These are phyloP conservation scores for Dasysyrphus tricinctus DNA, from an alignment of 2,888 invertebrate species.

Conservation along the genomic window DNA sequence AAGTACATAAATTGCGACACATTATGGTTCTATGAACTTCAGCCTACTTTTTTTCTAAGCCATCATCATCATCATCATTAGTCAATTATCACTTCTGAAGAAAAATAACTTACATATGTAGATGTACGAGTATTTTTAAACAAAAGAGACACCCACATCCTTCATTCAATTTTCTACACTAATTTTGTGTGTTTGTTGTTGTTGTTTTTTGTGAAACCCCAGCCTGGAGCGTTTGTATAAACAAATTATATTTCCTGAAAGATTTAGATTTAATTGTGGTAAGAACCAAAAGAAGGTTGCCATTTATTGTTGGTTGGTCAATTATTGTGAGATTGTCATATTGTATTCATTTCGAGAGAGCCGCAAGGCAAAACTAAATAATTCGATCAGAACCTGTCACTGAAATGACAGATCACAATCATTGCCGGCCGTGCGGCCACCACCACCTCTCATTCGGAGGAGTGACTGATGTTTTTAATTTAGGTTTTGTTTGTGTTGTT, in stretches of 20 bases:
- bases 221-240: constrained; percentile 1
- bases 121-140: constrained; percentile 3
- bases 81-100: constrained; percentile 5
- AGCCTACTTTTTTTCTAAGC: constrained; percentile 7
- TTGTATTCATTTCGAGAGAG: neutral
- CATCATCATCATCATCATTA: constrained; percentile 24
- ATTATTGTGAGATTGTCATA: constrained; percentile 8
- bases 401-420: constrained; percentile 26
- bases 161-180: constrained; percentile 29
- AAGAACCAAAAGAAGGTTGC: constrained; percentile 1
- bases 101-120: neutral
- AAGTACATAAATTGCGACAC: constrained; percentile 4
- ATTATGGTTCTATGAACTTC: constrained; percentile 35
- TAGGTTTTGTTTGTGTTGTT: neutral
- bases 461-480: neutral
- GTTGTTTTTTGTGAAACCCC: neutral
- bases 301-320: constrained; percentile 17
- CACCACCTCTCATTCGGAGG: neutral
- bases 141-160: constrained; percentile 31
- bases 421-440: neutral
- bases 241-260: constrained; percentile 44
- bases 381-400: constrained; percentile 42
- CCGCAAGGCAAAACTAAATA: neutral
- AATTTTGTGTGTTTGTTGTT: neutral
- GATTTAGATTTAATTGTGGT: constrained; percentile 40